Percentiles rank a stretch among this genome's conserved stretches.
Conservation (phyloP, 2,797 vertebrate genomes). For the Pseudotriccus pelzelni region DNA sequence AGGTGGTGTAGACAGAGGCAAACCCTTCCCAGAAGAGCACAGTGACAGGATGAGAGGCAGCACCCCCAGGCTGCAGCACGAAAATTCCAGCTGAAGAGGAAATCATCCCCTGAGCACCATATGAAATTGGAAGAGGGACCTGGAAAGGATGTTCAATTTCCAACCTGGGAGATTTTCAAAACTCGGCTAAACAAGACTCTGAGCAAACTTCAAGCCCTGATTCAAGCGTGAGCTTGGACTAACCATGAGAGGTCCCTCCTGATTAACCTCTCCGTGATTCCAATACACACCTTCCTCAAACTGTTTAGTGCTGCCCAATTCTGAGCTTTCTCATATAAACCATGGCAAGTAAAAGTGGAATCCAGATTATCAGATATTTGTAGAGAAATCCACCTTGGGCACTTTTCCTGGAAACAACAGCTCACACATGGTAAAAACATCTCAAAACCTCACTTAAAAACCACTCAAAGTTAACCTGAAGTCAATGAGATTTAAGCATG, state of each 20-base stretch:
- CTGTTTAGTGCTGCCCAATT: neutral
- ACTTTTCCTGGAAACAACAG: neutral
- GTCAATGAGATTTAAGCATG: neutral
- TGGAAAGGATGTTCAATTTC: neutral
- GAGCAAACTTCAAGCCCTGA: neutral
- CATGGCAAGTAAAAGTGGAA: neutral
- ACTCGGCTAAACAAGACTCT: neutral
- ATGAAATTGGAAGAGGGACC: neutral
- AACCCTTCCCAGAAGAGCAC: neutral
- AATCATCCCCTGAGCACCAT: neutral
- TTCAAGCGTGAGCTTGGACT: neutral
- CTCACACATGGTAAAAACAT: fast-evolving
- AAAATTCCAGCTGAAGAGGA: neutral
- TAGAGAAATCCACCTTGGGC: neutral
- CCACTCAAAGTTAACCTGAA: neutral
- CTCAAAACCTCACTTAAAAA: neutral
- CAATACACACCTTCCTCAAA: neutral
- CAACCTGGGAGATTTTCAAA: neutral
- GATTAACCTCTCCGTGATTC: neutral
- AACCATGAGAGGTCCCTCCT: neutral
- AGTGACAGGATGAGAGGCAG: neutral
- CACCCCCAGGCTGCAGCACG: neutral
- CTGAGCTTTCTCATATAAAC: neutral
- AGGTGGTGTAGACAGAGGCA: neutral
- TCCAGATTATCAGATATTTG: neutral